These are phyloP conservation scores for Hedychridium roseum DNA, from an alignment of 2,888 invertebrate species.

Conservation along the genomic window DNA sequence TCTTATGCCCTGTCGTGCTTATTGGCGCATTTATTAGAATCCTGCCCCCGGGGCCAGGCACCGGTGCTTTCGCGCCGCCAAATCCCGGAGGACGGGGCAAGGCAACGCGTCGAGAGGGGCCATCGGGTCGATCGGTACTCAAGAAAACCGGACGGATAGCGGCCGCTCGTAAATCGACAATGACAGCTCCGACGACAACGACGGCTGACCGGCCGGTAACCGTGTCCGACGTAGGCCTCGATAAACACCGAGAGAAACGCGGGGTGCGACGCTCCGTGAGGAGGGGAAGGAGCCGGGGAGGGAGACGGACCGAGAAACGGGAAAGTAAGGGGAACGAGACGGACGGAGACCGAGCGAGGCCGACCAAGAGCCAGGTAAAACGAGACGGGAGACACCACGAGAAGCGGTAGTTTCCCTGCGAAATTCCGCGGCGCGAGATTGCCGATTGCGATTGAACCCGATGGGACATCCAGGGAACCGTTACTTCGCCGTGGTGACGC, in stretches of 20 bases:
- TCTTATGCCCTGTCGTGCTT: no score
- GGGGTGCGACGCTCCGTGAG: no score
- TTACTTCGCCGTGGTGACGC: conserved; percentile 52
- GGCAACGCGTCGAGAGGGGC: conserved; percentile 16
- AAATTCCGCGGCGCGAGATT: conserved; percentile 48
- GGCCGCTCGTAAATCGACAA: conserved; percentile 34
- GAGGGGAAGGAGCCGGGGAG: no score
- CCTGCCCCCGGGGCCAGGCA: no score
- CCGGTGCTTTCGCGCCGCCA: no score
- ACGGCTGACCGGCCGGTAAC: not conserved
- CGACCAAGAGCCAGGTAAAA: conserved; percentile 20
- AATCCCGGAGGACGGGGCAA: no score
- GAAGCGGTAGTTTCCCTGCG: conserved; percentile 32
- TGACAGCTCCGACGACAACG: not conserved
- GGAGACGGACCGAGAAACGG: conserved; percentile 17
- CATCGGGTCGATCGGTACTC: conserved; percentile 31
- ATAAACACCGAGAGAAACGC: no score
- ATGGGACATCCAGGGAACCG: conserved; percentile 55
- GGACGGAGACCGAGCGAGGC: conserved; percentile 6
- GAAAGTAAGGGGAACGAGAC: not conserved
- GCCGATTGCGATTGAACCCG: conserved; percentile 56
- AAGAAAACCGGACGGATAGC: conserved; percentile 34
- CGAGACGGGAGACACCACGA: not conserved
- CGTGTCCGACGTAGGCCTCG: not conserved
- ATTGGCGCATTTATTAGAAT: conserved; percentile 20